Conservation (phyloP, 2,797 vertebrate genomes). For the Argya squamiceps region DNA sequence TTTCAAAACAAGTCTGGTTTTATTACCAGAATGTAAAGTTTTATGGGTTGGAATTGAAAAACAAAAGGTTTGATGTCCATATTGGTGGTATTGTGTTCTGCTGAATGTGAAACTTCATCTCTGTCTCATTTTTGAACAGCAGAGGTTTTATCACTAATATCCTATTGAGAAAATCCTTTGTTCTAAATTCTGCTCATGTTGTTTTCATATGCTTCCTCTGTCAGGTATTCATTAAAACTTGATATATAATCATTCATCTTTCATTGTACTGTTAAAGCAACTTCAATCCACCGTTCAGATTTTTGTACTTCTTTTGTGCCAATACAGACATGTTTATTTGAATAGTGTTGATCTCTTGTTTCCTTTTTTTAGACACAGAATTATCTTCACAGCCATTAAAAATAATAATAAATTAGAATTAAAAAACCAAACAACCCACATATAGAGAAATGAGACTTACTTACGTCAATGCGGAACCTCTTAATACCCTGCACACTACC, state of each 20-base stretch:
- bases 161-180: neutral
- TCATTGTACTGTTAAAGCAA: neutral
- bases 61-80: neutral
- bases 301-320: neutral
- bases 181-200: slow-evolving; percentile 19
- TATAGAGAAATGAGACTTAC: neutral
- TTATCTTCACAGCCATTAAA: neutral
- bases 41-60: slow-evolving; percentile 35
- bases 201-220: neutral
- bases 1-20: slow-evolving; percentile 19
- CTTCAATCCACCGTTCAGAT: neutral
- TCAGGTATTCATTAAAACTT: slow-evolving; percentile 12
- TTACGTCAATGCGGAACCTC: neutral
- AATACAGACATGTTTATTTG: neutral
- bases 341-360: neutral
- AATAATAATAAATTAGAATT: neutral
- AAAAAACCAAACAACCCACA: neutral
- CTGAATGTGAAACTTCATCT: neutral
- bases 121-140: neutral
- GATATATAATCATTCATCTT: neutral
- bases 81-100: neutral
- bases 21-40: slow-evolving; percentile 23
- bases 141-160: slow-evolving; percentile 9
- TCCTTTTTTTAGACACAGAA: neutral
- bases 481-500: neutral